Evolutionary conservation across 2,113 vertebrate species (phyloP).

Genomic region (Fulica atra): DNA sequence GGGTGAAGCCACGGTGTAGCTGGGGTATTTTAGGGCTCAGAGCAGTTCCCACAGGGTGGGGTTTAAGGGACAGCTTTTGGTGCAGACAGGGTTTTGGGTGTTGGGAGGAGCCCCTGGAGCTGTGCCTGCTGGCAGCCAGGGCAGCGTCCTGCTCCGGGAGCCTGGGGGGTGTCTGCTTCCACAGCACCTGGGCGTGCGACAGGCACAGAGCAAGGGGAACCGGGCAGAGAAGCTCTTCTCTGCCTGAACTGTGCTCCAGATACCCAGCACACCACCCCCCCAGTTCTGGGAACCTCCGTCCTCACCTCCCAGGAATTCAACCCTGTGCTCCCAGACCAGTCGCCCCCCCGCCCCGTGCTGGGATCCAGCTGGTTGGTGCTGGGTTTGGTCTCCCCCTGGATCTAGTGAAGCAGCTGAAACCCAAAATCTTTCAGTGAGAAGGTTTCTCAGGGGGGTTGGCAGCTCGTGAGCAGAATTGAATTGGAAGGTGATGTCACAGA

Average conservation of each 20-base stretch:
- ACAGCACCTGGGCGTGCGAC: not conserved
- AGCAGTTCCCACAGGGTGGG: not conserved
- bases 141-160: not conserved
- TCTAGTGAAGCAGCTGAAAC: not conserved
- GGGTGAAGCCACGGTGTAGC: fast-evolving
- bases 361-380: fast-evolving
- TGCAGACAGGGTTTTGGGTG: too few relatives aligned
- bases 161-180: not conserved
- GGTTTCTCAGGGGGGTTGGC: not conserved
- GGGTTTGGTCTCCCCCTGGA: too few relatives aligned
- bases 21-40: not conserved
- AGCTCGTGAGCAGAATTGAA: not conserved
- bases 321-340: fast-evolving
- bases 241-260: not conserved
- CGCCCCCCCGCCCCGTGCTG: not conserved
- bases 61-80: too few relatives aligned
- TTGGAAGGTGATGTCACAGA: not conserved
- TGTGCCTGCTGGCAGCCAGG: not conserved
- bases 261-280: not conserved
- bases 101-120: not conserved
- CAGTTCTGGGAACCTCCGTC: not conserved
- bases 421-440: fast-evolving
- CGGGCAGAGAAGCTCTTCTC: not conserved
- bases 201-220: not conserved
- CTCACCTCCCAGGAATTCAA: not conserved